Percentiles rank a stretch among this genome's conserved stretches.
phyloP scores from a whole-genome alignment of 2,113 vertebrate species.

The Ictalurus punctatus region DNA sequence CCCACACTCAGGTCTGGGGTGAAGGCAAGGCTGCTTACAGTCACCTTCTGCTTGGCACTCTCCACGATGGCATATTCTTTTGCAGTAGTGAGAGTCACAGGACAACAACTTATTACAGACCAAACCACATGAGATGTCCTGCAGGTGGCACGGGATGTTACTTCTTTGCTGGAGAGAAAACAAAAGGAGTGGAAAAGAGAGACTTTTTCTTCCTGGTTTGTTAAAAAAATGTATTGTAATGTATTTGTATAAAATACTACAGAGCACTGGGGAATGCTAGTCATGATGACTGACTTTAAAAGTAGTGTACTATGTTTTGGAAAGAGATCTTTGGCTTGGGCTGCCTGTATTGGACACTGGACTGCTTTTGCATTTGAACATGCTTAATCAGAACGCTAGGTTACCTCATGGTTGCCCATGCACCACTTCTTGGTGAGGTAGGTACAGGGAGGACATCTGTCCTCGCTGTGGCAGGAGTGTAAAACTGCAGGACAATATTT shows the following conservation, averaged over 20 bases:
- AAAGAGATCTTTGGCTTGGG: not conserved
- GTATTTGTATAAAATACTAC: not conserved
- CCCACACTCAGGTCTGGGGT: conserved; percentile 82
- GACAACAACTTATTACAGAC: conserved; percentile 82
- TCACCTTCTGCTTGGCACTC: conserved; percentile 83
- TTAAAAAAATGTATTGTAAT: not conserved
- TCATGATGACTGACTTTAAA: not conserved
- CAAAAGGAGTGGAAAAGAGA: not conserved
- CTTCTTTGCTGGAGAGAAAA: conserved; percentile 80
- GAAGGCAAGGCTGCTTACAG: conserved; percentile 86
- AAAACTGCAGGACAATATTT: conserved; percentile 75
- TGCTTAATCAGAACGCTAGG: not conserved
- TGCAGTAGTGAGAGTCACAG: conserved; percentile 90
- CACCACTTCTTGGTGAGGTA: conserved; percentile 97
- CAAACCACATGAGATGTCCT: conserved; percentile 95
- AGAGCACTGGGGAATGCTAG: not conserved
- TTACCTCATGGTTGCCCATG: conserved; percentile 98
- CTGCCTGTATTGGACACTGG: not conserved
- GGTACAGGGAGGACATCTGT: conserved; percentile 96
- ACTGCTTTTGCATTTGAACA: not conserved
- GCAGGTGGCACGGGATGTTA: conserved; percentile 96
- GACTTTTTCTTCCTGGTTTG: not conserved
- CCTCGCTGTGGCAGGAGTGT: conserved; percentile 95
- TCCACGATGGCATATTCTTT: conserved; percentile 90
- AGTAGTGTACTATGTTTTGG: not conserved